Evolutionary conservation across 2,113 vertebrate species (phyloP).

Genomic region (Catagonus wagneri): DNA sequence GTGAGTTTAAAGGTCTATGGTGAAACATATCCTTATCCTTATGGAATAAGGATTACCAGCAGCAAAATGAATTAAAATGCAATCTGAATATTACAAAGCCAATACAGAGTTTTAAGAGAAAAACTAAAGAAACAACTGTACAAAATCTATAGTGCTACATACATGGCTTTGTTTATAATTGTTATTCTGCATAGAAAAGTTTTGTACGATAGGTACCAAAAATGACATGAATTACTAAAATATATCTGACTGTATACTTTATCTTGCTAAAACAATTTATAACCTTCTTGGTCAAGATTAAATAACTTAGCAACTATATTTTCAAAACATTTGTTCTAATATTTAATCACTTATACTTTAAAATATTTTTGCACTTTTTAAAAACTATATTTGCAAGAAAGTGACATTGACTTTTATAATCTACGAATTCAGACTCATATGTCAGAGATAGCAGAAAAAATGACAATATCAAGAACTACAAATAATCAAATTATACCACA

Average conservation of each 20-base stretch:
- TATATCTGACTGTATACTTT: background rate
- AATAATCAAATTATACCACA: background rate
- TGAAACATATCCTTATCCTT: background rate
- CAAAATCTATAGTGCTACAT: background rate
- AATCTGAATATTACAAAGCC: background rate
- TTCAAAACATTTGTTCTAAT: slow-evolving; percentile 17
- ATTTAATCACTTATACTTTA: background rate
- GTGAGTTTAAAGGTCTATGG: background rate
- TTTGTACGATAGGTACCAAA: background rate
- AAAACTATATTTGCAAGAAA: background rate
- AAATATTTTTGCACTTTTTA: background rate
- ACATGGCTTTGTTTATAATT: background rate
- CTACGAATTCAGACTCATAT: background rate
- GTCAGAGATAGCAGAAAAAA: background rate
- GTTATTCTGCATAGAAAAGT: background rate
- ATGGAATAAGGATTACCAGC: background rate
- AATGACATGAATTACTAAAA: background rate
- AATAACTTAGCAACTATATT: background rate
- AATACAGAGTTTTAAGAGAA: background rate
- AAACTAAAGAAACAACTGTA: background rate
- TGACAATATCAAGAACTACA: background rate
- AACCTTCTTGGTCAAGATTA: background rate
- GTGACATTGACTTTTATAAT: background rate
- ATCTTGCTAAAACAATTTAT: background rate
- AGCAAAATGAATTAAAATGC: slow-evolving; percentile 1